These are phyloP conservation scores for Drosophila diplacantha DNA, from an alignment of 2,888 invertebrate genomes.

Conservation along the genomic window DNA sequence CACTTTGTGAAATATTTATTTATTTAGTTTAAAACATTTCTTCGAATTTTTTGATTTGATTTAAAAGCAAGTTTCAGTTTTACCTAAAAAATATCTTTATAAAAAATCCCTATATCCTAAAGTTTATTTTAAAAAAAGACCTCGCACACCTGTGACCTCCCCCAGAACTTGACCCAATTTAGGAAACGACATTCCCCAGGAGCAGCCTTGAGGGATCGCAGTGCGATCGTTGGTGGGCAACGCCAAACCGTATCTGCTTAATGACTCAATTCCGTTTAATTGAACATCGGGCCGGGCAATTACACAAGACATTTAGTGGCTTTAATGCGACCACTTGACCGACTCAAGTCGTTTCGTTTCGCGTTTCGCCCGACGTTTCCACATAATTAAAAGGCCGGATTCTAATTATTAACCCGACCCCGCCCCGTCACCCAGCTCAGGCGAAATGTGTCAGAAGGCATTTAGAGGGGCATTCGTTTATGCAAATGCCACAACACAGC, in stretches of 20 bases:
- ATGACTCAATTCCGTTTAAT: conserved; percentile 68
- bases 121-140: background rate
- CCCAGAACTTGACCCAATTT: conserved; percentile 29
- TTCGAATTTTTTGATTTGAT: too few species aligned
- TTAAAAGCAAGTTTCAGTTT: too few species aligned
- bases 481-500: conserved; percentile 67
- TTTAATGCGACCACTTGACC: conserved; percentile 47
- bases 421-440: background rate
- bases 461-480: conserved; percentile 66
- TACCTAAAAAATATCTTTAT: background rate
- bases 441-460: conserved; percentile 62
- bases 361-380: conserved; percentile 31
- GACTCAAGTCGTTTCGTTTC: conserved; percentile 24
- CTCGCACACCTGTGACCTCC: conserved; percentile 6
- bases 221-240: conserved; percentile 27
- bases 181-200: background rate
- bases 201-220: conserved; percentile 8
- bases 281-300: conserved; percentile 59
- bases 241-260: conserved; percentile 39
- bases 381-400: conserved; percentile 60
- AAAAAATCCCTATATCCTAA: background rate
- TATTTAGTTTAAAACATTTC: background rate
- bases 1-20: background rate
- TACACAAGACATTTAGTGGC: conserved; percentile 62
- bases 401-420: conserved; percentile 49